Conservation (phyloP, 1,140 invertebrate species). For the Oryctes rhinoceros region DNA sequence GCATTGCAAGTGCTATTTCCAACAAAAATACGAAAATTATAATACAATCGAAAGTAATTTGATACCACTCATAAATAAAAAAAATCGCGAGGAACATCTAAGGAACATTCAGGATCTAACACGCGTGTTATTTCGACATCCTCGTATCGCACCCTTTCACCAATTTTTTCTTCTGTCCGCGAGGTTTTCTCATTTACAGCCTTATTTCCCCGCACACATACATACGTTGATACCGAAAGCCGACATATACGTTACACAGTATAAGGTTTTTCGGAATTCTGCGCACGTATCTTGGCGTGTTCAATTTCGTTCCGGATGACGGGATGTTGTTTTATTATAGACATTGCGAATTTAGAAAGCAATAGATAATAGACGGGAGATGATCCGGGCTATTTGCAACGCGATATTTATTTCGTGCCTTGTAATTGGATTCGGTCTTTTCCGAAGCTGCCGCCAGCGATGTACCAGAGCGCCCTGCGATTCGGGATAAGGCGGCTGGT, state of each 20-base stretch:
- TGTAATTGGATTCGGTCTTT: conserved; percentile 21
- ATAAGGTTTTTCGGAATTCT: conserved; percentile 44
- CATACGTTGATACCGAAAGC: not conserved
- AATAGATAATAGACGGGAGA: conserved; percentile 48
- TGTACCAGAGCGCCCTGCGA: not conserved
- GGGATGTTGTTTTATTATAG: conserved; percentile 53
- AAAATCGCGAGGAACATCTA: too few relatives aligned
- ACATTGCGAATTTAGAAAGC: conserved; percentile 47
- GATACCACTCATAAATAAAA: too few relatives aligned
- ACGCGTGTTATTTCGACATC: too few relatives aligned
- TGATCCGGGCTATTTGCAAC: conserved; percentile 49
- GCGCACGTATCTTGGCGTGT: conserved; percentile 51
- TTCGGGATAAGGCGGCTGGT: not conserved
- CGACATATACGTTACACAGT: not conserved
- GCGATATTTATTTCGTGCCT: conserved; percentile 16
- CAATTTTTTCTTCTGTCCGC: not conserved
- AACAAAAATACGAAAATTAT: too few relatives aligned
- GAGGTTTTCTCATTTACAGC: not conserved
- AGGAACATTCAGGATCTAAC: too few relatives aligned
- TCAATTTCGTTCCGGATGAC: conserved; percentile 49
- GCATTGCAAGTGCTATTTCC: too few relatives aligned
- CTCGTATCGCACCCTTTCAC: not conserved
- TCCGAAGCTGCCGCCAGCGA: not conserved
- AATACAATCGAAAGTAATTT: too few relatives aligned
- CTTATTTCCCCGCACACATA: not conserved